Evolutionary conservation across 2,797 vertebrate genomes (phyloP).

Genomic region (Mormyrops attenuatus): DNA sequence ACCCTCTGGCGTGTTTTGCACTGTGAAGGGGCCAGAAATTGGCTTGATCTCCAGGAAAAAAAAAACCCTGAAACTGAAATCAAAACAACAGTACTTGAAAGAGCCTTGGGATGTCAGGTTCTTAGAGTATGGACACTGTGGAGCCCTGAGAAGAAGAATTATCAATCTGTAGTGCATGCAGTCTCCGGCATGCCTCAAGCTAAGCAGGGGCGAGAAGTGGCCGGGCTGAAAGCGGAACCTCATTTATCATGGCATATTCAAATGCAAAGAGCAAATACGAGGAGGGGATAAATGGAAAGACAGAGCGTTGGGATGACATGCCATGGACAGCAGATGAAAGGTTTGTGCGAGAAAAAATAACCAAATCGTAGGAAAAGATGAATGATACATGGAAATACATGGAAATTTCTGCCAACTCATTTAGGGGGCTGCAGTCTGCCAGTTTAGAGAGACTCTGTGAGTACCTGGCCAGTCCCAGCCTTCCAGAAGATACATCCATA

Average conservation of each 20-base stretch:
- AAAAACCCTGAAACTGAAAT: conserved; percentile 2
- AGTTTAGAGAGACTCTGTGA: not conserved
- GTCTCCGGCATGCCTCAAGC: not conserved
- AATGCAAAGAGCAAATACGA: not conserved
- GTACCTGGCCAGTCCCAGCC: not conserved
- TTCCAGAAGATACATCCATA: not conserved
- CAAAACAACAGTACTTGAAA: conserved; percentile 17
- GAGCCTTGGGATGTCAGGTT: not conserved
- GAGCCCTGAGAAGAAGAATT: not conserved
- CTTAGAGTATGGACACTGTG: not conserved
- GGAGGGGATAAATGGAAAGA: not conserved
- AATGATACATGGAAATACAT: not conserved
- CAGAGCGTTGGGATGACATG: not conserved
- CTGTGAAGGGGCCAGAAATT: not conserved
- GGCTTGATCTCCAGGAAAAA: conserved; percentile 6
- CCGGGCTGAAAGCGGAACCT: conserved; percentile 4
- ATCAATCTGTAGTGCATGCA: conserved; percentile 6
- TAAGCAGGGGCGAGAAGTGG: not conserved
- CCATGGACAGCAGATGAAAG: not conserved
- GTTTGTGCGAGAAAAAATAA: not conserved
- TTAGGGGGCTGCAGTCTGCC: not conserved
- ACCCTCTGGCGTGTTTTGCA: not conserved
- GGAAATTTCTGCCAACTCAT: not conserved
- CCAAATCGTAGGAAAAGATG: not conserved
- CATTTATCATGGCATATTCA: not conserved